A percentile compares a stretch with the other conserved stretches of the same genome.
Evolutionary conservation across 2,888 invertebrate genomes (phyloP).

Genomic region (Sipha maydis): DNA sequence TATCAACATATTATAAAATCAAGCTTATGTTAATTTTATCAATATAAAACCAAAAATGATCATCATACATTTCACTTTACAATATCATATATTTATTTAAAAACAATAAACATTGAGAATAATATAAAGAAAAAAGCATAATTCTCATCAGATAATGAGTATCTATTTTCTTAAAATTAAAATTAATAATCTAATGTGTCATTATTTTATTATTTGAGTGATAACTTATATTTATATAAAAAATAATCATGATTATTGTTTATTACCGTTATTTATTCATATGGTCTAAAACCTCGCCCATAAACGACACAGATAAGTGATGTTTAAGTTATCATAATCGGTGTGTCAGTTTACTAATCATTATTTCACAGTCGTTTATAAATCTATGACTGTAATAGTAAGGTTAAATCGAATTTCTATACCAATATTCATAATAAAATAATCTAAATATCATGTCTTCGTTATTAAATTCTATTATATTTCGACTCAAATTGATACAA

Average conservation of each 20-base stretch:
- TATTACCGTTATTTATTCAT: background rate
- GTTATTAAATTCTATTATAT: background rate
- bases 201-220: background rate
- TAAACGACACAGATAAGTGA: conserved; percentile 35
- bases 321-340: background rate
- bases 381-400: background rate
- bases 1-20: too few relatives aligned
- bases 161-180: too few relatives aligned
- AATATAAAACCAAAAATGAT: background rate
- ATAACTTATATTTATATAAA: background rate
- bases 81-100: background rate
- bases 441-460: conserved; percentile 28
- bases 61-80: background rate
- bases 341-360: conserved; percentile 18
- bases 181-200: background rate
- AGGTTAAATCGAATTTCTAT: background rate
- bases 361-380: background rate
- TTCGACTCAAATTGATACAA: conserved; percentile 52
- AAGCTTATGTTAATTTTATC: background rate
- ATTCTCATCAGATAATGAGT: too few relatives aligned
- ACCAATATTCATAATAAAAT: background rate
- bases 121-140: background rate
- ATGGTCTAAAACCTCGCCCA: conserved; percentile 43
- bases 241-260: background rate
- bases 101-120: background rate